Evolutionary conservation across 1,140 invertebrate species (phyloP).

Genomic region (Anoplolepis gracilipes): DNA sequence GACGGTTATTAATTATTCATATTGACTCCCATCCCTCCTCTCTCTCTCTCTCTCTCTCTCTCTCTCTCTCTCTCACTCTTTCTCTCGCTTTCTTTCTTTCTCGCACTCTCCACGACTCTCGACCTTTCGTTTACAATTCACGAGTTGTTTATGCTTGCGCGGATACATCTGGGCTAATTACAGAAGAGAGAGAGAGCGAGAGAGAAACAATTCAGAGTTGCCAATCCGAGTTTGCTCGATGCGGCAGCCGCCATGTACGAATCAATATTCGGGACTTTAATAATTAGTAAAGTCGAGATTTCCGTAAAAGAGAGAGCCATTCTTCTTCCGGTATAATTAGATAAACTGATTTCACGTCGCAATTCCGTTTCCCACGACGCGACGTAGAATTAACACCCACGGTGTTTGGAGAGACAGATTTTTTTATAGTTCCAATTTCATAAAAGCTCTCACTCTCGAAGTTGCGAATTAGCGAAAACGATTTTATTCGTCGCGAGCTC

Average conservation of each 20-base stretch:
- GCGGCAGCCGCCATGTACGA: neutral
- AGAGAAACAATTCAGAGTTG: slow-evolving; percentile 21
- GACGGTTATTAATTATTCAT: slow-evolving; percentile 22
- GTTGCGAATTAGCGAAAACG: neutral
- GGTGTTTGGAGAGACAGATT: neutral
- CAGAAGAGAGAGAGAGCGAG: slow-evolving; percentile 1
- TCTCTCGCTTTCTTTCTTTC: neutral
- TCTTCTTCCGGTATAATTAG: slow-evolving; percentile 21
- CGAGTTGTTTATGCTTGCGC: slow-evolving; percentile 17
- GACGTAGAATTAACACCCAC: neutral
- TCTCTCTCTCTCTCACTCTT: too few species aligned
- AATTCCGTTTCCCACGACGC: neutral
- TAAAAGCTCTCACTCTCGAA: neutral
- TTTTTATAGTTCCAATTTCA: slow-evolving; percentile 14
- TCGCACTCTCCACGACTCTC: neutral
- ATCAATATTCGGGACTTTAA: slow-evolving; percentile 37
- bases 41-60: too few species aligned
- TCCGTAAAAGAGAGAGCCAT: neutral
- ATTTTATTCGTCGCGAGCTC: neutral
- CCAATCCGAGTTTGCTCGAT: neutral
- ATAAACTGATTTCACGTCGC: slow-evolving; percentile 8
- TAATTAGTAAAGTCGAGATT: slow-evolving; percentile 37
- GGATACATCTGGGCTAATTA: slow-evolving; percentile 46
- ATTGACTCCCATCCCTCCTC: neutral
- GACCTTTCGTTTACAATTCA: slow-evolving; percentile 38